These are phyloP conservation scores for Phainopepla nitens DNA, from an alignment of 2,113 vertebrate genomes.

Conservation along the genomic window DNA sequence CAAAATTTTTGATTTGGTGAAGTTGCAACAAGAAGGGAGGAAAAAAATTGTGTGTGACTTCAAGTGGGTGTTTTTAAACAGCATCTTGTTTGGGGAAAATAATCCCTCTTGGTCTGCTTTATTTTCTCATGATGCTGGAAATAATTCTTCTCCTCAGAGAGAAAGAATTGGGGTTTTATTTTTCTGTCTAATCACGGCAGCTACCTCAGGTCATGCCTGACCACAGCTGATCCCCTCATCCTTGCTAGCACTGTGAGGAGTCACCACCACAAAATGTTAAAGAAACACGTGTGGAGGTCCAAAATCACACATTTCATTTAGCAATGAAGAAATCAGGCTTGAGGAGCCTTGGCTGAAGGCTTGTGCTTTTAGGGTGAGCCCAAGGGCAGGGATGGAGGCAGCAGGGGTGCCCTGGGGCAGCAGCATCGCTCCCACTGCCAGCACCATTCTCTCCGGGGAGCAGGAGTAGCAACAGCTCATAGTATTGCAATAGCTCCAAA, in stretches of 20 bases:
- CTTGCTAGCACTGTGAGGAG: background rate
- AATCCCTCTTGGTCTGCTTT: conserved; percentile 8
- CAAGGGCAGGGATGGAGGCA: background rate
- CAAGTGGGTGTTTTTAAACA: conserved; percentile 52
- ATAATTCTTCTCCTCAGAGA: background rate
- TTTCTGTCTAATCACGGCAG: background rate
- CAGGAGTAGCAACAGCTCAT: background rate
- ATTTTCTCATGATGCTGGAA: background rate
- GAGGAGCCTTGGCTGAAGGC: background rate
- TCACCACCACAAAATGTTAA: background rate
- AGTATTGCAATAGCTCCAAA: background rate
- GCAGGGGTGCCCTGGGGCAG: background rate
- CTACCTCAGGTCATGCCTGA: rapidly evolving
- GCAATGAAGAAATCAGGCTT: background rate
- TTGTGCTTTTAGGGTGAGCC: background rate
- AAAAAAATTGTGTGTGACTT: background rate
- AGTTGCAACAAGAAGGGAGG: background rate
- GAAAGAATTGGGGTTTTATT: background rate
- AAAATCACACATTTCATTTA: background rate
- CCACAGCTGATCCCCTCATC: background rate
- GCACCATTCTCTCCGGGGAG: background rate
- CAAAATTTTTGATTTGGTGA: background rate
- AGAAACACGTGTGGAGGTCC: background rate
- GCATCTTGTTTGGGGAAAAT: conserved; percentile 33
- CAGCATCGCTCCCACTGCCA: rapidly evolving